phyloP scores from a whole-genome alignment of 92 coral and sea anemone species.

The Epizoanthus rinbou region DNA sequence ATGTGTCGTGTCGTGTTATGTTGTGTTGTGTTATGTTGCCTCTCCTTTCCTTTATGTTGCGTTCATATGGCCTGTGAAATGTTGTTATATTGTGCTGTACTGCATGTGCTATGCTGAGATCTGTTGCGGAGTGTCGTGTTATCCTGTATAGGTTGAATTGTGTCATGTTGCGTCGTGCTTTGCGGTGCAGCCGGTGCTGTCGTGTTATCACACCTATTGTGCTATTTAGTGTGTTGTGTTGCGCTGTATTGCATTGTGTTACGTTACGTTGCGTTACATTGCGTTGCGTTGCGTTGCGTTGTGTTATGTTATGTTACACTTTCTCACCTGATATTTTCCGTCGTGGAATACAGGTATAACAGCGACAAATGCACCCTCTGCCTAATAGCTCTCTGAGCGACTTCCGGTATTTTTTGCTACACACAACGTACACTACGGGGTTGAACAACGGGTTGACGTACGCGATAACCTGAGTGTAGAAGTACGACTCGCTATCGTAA shows the following conservation, averaged over 20 bases:
- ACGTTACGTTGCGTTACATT: too few relatives aligned
- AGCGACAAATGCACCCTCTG: conserved; percentile 34
- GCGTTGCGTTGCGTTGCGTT: too few relatives aligned
- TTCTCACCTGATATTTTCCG: conserved; percentile 39
- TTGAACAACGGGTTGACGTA: conserved; percentile 81
- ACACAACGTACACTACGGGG: conserved; percentile 77
- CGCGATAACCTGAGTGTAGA: conserved; percentile 79
- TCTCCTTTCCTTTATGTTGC: too few relatives aligned
- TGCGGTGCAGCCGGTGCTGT: too few relatives aligned
- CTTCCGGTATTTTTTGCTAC: conserved; percentile 70
- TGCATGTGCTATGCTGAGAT: too few relatives aligned
- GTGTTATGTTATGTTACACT: neutral
- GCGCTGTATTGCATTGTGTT: too few relatives aligned
- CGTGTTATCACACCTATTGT: too few relatives aligned
- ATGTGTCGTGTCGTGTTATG: too few relatives aligned
- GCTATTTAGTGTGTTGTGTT: too few relatives aligned
- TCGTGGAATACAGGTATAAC: neutral
- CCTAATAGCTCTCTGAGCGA: conserved; percentile 65
- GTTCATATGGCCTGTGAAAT: neutral
- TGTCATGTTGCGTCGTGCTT: too few relatives aligned
- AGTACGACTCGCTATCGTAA: conserved; percentile 65
- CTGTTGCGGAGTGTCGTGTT: neutral
- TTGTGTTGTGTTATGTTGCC: neutral
- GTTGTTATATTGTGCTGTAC: neutral
- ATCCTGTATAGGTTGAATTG: too few relatives aligned